Conservation (phyloP, 2,888 invertebrate species). For the Brachylomia viminalis region DNA sequence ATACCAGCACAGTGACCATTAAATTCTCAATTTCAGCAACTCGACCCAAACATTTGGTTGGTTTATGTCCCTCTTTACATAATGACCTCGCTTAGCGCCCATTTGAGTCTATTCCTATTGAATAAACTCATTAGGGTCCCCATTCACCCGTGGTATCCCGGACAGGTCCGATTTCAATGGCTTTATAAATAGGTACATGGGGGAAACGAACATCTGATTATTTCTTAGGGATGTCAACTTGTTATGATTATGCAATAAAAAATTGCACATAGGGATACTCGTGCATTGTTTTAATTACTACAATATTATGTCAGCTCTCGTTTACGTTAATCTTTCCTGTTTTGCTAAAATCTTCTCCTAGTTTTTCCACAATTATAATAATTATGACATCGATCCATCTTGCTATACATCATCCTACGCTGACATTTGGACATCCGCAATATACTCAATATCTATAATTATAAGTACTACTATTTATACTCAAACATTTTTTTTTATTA, state of each 20-base stretch:
- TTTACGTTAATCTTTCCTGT: neutral
- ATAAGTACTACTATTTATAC: neutral
- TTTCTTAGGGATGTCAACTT: neutral
- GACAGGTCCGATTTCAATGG: constrained; percentile 55
- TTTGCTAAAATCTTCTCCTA: neutral
- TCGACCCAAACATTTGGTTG: constrained; percentile 53
- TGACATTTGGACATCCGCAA: neutral
- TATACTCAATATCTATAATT: neutral
- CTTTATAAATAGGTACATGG: constrained; percentile 48
- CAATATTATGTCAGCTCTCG: neutral
- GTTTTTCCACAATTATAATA: neutral
- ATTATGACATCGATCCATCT: constrained; percentile 9
- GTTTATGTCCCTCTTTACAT: constrained; percentile 62
- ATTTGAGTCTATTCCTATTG: constrained; percentile 64
- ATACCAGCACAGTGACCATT: constrained; percentile 51
- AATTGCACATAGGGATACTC: no score
- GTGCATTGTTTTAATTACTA: neutral
- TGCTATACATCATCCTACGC: constrained; percentile 1
- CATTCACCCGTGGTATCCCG: constrained; percentile 50
- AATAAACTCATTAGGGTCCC: constrained; percentile 66
- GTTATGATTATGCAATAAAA: neutral
- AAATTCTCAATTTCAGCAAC: constrained; percentile 59
- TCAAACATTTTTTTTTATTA: neutral
- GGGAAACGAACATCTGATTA: constrained; percentile 33
- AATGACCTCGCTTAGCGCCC: constrained; percentile 62